A percentile compares a stretch with the other conserved stretches of the same genome.
Evolutionary conservation across 2,888 invertebrate genomes (phyloP).

Genomic region (Tupiocoris notatus): DNA sequence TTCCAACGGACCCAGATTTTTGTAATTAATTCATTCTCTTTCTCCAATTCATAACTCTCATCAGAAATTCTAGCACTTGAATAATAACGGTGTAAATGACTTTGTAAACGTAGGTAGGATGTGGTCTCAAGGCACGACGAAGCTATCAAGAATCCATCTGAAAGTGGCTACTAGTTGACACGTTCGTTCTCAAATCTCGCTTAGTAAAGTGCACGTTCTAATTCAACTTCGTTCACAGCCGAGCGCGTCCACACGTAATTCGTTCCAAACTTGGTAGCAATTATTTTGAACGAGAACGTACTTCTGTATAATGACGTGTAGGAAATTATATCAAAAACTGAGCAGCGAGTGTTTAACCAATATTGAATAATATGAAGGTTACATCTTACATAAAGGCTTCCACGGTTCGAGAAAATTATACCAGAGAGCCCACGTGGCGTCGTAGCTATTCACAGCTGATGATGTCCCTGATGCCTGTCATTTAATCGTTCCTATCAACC

Average conservation of each 20-base stretch:
- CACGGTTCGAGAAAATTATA: too few relatives aligned
- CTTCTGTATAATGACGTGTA: neutral
- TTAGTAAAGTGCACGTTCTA: neutral
- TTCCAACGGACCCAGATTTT: too few relatives aligned
- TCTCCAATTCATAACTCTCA: conserved; percentile 31
- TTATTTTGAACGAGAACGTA: neutral
- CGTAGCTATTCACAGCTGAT: too few relatives aligned
- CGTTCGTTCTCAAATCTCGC: conserved; percentile 19
- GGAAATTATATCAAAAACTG: neutral
- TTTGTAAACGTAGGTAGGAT: too few relatives aligned
- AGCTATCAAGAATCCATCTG: conserved; percentile 17
- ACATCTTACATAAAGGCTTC: too few relatives aligned
- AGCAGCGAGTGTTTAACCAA: too few relatives aligned
- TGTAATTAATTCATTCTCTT: too few relatives aligned
- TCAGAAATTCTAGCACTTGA: conserved; percentile 30
- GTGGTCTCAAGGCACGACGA: conserved; percentile 8
- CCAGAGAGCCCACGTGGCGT: too few relatives aligned
- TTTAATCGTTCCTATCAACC: too few relatives aligned
- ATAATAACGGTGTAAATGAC: conserved; percentile 28
- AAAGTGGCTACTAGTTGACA: neutral
- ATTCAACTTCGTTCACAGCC: neutral
- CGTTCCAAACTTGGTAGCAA: too few relatives aligned
- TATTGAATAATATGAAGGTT: too few relatives aligned
- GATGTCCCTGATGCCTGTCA: too few relatives aligned
- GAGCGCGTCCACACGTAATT: neutral